phyloP scores from a whole-genome alignment of 2,113 vertebrate genomes.

The Potamarius usumacintae region DNA sequence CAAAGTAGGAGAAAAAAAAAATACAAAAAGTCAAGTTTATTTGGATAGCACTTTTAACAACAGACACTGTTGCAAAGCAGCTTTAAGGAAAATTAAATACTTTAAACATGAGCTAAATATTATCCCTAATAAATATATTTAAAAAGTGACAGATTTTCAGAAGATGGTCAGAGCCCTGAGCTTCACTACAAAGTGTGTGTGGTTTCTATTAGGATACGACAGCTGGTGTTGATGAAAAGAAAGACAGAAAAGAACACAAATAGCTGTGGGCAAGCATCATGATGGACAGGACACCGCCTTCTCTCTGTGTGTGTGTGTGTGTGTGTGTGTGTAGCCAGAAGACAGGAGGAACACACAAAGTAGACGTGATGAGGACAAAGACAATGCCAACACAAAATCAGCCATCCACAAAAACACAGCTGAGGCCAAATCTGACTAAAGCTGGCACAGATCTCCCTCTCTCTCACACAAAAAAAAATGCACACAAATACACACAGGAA shows the following conservation, averaged over 20 bases:
- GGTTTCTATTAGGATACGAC: neutral
- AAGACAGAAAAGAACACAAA: conserved; percentile 23
- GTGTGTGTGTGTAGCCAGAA: neutral
- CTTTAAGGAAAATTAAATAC: too few species aligned
- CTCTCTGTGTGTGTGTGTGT: neutral
- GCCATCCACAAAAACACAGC: conserved; percentile 52
- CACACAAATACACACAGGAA: neutral
- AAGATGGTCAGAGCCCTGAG: neutral
- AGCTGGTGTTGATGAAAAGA: conserved; percentile 23
- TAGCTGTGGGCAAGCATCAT: conserved; percentile 12
- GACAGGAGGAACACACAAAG: conserved; percentile 15
- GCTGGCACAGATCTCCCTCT: conserved; percentile 23
- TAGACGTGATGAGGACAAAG: conserved; percentile 34
- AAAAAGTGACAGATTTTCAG: neutral
- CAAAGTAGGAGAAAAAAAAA: neutral
- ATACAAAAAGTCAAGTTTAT: too few species aligned
- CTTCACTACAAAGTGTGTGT: neutral
- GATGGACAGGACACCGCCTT: conserved; percentile 17
- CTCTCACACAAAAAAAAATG: neutral
- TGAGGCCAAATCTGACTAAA: conserved; percentile 7
- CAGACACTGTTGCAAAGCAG: too few species aligned
- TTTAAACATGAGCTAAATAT: too few species aligned
- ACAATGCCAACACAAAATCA: conserved; percentile 36
- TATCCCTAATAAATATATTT: too few species aligned
- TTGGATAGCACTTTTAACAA: too few species aligned